Evolutionary conservation across 2,113 vertebrate genomes (phyloP).

Genomic region (Petaurus breviceps): DNA sequence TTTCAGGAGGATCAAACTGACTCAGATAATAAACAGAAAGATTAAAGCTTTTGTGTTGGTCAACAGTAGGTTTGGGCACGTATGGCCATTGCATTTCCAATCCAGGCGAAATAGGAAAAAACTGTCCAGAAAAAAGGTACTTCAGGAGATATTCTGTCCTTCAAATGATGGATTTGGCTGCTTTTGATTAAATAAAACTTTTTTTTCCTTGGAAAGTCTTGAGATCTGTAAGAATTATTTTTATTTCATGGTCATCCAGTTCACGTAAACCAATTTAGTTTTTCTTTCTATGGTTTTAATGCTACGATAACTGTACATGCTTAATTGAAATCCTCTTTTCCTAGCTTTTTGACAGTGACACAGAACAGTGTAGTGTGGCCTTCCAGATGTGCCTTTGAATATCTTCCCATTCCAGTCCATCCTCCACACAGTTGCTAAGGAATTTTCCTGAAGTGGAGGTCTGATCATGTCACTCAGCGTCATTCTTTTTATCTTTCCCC

Average conservation of each 20-base stretch:
- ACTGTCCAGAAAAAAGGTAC: background rate
- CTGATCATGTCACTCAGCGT: background rate
- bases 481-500: background rate
- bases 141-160: background rate
- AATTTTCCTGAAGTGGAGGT: background rate
- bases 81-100: background rate
- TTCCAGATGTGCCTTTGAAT: background rate
- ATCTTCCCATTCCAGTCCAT: background rate
- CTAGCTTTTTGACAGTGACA: background rate
- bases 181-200: background rate
- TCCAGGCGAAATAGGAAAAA: background rate
- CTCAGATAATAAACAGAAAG: background rate
- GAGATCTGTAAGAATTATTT: background rate
- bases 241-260: background rate
- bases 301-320: background rate
- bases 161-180: background rate
- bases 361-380: background rate
- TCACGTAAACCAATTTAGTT: background rate
- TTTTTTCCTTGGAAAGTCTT: background rate
- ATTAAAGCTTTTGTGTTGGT: background rate
- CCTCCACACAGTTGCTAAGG: background rate
- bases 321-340: background rate
- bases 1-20: background rate
- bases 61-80: background rate
- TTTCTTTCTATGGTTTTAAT: background rate